Conservation (phyloP, 2,797 vertebrate genomes). For the Acanthurus lineatus region DNA sequence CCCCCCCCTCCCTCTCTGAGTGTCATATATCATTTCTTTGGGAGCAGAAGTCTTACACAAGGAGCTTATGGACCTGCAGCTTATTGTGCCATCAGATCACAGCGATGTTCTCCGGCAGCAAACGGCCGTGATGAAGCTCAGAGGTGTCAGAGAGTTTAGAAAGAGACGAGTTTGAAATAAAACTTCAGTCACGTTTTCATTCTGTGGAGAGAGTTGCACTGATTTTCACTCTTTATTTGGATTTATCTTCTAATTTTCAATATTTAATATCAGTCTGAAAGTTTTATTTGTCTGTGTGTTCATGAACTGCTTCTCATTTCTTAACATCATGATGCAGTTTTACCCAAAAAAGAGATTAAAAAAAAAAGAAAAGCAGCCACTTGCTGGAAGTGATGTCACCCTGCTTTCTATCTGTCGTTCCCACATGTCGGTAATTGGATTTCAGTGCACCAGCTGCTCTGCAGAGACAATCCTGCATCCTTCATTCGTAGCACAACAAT, state of each 20-base stretch:
- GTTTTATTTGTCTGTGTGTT: neutral
- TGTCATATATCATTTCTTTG: constrained; percentile 33
- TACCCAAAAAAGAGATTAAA: too few relatives aligned
- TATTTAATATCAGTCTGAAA: neutral
- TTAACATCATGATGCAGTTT: neutral
- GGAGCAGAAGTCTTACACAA: constrained; percentile 35
- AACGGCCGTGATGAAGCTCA: neutral
- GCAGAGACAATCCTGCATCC: too few relatives aligned
- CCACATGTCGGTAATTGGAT: too few relatives aligned
- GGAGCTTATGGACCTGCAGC: constrained; percentile 41
- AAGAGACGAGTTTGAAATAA: neutral
- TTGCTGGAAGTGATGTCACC: too few relatives aligned
- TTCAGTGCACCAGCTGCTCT: too few relatives aligned
- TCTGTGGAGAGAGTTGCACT: neutral
- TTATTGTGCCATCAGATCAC: constrained; percentile 55
- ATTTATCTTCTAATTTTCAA: neutral
- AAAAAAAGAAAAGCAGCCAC: too few relatives aligned
- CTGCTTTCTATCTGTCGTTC: too few relatives aligned
- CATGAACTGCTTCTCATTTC: neutral
- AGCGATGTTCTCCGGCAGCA: constrained; percentile 10
- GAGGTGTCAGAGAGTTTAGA: neutral
- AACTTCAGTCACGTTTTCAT: neutral
- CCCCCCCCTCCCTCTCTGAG: neutral
- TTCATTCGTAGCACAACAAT: too few relatives aligned
- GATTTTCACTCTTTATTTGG: neutral